A percentile compares a stretch with the other conserved stretches of the same genome.
These are phyloP conservation scores for Silurus aristotelis DNA, from an alignment of 2,797 vertebrate species.

Conservation along the genomic window DNA sequence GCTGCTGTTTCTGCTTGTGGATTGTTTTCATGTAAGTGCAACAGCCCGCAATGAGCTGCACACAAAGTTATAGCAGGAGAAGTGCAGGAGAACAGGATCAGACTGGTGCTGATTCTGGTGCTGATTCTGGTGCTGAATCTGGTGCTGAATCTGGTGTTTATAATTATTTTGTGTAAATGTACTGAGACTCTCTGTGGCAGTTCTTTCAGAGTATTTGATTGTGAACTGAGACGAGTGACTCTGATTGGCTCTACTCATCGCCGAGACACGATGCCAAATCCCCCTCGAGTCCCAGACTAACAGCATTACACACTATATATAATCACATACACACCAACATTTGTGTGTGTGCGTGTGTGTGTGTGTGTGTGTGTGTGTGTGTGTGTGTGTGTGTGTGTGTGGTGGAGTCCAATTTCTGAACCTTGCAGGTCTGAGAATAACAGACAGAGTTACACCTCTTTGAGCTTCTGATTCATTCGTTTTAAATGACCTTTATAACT, in stretches of 20 bases:
- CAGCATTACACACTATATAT: not conserved
- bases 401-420: not conserved
- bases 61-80: not conserved
- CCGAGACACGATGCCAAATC: not conserved
- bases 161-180: too few species aligned
- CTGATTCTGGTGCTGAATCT: too few species aligned
- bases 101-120: not conserved
- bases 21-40: not conserved
- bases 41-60: not conserved
- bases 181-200: too few species aligned
- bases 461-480: constrained; percentile 10
- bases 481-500: constrained; percentile 18
- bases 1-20: not conserved
- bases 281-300: constrained; percentile 5
- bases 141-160: too few species aligned
- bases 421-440: not conserved
- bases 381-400: not conserved
- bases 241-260: not conserved
- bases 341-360: not conserved
- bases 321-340: not conserved
- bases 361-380: not conserved
- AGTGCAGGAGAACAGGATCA: not conserved
- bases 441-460: not conserved
- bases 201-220: not conserved
- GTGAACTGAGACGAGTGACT: not conserved